phyloP scores from a whole-genome alignment of 2,113 vertebrate genomes.

The Pangasianodon gigas region DNA sequence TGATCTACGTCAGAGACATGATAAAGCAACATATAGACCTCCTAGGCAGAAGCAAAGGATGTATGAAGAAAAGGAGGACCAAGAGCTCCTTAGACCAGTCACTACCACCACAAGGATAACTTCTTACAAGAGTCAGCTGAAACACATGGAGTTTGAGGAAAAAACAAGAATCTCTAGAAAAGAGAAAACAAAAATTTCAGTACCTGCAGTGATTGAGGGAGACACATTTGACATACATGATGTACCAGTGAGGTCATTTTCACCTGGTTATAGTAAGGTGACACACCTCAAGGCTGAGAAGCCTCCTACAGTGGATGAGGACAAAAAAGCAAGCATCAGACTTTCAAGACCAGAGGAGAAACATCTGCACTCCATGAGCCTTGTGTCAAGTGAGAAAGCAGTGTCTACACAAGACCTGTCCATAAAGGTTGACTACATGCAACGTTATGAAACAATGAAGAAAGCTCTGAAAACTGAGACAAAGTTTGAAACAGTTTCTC shows the following conservation, averaged over 20 bases:
- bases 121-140: slow-evolving; percentile 86
- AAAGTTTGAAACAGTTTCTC: slow-evolving; percentile 85
- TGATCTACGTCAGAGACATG: slow-evolving; percentile 86
- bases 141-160: slow-evolving; percentile 87
- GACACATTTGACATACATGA: slow-evolving; percentile 70
- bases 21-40: slow-evolving; percentile 80
- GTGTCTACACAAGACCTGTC: slow-evolving; percentile 83
- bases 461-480: slow-evolving; percentile 89
- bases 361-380: slow-evolving; percentile 78
- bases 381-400: slow-evolving; percentile 77
- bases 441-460: slow-evolving; percentile 93
- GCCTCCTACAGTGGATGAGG: slow-evolving; percentile 63
- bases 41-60: slow-evolving; percentile 84
- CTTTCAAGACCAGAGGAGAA: slow-evolving; percentile 80
- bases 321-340: slow-evolving; percentile 70
- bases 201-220: slow-evolving; percentile 75
- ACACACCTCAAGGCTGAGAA: slow-evolving; percentile 84
- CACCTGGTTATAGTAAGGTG: slow-evolving; percentile 81
- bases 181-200: slow-evolving; percentile 74
- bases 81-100: slow-evolving; percentile 89
- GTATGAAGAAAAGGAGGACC: slow-evolving; percentile 89
- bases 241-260: slow-evolving; percentile 78
- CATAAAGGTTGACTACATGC: slow-evolving; percentile 88
- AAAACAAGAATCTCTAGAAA: slow-evolving; percentile 78
- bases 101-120: slow-evolving; percentile 78